Conservation (phyloP, 2,113 vertebrate genomes). For the Sylvicapra grimmia region DNA sequence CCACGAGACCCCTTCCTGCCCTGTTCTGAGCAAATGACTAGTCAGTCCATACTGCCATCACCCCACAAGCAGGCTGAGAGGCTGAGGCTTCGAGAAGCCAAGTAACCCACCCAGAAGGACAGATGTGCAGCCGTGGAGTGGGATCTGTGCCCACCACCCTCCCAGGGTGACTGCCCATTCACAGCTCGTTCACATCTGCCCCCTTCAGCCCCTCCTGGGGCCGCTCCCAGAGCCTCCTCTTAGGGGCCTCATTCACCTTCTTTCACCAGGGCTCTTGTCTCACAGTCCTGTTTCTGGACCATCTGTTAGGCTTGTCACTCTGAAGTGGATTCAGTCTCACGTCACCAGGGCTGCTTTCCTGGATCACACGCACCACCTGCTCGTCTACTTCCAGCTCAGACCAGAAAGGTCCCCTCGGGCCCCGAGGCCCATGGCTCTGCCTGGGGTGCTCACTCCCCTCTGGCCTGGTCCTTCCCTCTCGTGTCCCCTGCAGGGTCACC, state of each 20-base stretch:
- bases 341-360: neutral
- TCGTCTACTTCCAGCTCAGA: neutral
- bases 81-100: neutral
- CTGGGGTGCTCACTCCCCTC: fast-evolving
- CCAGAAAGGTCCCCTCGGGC: neutral
- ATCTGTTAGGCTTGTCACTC: neutral
- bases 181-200: neutral
- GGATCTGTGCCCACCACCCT: neutral
- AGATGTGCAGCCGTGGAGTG: neutral
- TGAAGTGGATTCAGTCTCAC: neutral
- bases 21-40: neutral
- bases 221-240: neutral
- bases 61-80: neutral
- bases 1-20: neutral
- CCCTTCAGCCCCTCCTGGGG: neutral
- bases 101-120: neutral
- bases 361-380: fast-evolving
- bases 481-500: neutral
- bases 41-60: neutral
- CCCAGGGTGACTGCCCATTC: neutral
- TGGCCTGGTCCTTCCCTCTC: neutral
- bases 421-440: neutral
- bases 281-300: neutral
- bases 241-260: neutral
- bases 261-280: neutral